Base-by-base conservation (phyloP, 1,140 invertebrate genomes). In the Halictus rubicundus region DNA sequence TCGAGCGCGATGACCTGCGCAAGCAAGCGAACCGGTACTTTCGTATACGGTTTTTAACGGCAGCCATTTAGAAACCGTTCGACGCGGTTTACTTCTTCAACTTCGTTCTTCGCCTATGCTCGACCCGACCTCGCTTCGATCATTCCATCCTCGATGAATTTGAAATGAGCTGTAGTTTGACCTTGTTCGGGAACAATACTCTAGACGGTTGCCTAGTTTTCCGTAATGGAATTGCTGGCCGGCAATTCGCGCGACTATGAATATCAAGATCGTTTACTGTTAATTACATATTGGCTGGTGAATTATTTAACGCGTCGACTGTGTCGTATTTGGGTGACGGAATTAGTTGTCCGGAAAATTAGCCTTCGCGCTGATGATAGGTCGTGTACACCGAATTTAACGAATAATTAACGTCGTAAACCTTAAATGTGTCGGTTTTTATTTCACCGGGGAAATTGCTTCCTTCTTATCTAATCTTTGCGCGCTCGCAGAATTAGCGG, bases 21-120 rank as follows among this genome's bases (percentile, higher is more conserved):
- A 32, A 74, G 49, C 46, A 32, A 74, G 27, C 71, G 25, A 49
- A 60, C 59, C 74, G 72, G 72, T 61, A 77, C 74, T 68, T 77
- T 69, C 52, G 37, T 79, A 65, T 66, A 73, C 70, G 69, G 64
- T 57, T 32, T 74, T 71, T 46, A 65, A 76, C 57, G 69, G 59
- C 57, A 59, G 63, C 59, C 77, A 84, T 89, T 88, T 87, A 88
- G 88, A 89, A 89, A 89, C 85, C 85, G 83, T 87, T 88, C 27
- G 74, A 80, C 77, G 70, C 60, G 74, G 68, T 86, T 88, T 82
- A 64, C 84, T 86, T 86, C 80, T 80, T 86, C 80, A 73, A 82
- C 79, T 75, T 61, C 68, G 77, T 63, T 70, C 63, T 52, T 69
- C 52, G 63, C 69, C 57, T 77, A 49, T 86, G 88, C 88, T 87